These are phyloP conservation scores for Caenorhabditis sp. DNA, from an alignment of 2,888 invertebrate species.

Conservation along the genomic window DNA sequence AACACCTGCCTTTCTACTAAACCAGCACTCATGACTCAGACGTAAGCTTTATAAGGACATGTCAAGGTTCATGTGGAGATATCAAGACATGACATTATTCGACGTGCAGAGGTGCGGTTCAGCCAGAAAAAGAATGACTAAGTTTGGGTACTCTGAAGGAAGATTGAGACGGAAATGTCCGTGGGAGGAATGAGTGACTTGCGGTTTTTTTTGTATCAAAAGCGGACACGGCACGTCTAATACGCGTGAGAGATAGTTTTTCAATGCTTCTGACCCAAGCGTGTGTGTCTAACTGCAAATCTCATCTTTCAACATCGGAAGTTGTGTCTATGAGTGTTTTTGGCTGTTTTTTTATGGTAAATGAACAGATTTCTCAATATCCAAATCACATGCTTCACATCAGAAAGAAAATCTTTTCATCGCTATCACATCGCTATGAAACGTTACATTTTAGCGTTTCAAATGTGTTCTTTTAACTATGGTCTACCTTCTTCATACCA, in stretches of 20 bases:
- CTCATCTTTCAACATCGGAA: constrained; percentile 55
- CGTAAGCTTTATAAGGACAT: too few species aligned
- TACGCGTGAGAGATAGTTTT: constrained; percentile 54
- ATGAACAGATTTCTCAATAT: constrained; percentile 27
- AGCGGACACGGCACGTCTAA: constrained; percentile 32
- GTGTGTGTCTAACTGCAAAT: constrained; percentile 24
- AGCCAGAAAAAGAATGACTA: constrained; percentile 22
- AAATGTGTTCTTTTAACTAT: background rate
- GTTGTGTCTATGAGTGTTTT: constrained; percentile 38
- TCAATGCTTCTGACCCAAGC: constrained; percentile 32
- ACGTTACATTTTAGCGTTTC: background rate
- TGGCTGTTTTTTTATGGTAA: constrained; percentile 37
- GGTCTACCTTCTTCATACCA: background rate
- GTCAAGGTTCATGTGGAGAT: background rate
- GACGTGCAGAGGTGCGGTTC: constrained; percentile 1
- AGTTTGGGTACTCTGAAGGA: constrained; percentile 18
- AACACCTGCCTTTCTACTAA: constrained; percentile 49
- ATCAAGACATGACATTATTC: constrained; percentile 17
- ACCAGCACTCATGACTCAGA: background rate
- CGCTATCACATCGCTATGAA: background rate
- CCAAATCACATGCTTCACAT: background rate
- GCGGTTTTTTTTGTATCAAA: constrained; percentile 49
- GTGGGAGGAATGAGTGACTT: constrained; percentile 39
- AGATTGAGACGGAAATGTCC: constrained; percentile 59
- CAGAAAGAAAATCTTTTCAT: background rate